These are phyloP conservation scores for Nephrotoma guestfalica DNA, from an alignment of 2,888 invertebrate species.

Conservation along the genomic window DNA sequence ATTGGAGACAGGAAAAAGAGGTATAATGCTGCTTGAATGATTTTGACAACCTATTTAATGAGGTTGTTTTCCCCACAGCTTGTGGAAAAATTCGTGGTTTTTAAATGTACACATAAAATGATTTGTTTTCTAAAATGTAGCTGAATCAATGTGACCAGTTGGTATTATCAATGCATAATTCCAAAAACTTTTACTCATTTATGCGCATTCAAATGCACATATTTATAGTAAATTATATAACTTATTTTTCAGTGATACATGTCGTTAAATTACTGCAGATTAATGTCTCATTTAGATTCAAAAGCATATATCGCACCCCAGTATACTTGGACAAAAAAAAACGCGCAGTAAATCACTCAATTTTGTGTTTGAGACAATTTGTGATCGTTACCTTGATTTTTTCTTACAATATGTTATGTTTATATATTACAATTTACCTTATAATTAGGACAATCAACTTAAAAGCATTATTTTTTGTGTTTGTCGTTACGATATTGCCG, in stretches of 20 bases:
- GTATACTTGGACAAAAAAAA: neutral
- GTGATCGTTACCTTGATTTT: neutral
- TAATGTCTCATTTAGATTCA: neutral
- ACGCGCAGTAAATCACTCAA: neutral
- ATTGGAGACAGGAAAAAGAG: too few relatives aligned
- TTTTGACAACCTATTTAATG: too few relatives aligned
- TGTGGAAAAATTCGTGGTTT: too few relatives aligned
- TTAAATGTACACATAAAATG: too few relatives aligned
- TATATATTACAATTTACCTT: neutral
- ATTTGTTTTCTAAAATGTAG: too few relatives aligned
- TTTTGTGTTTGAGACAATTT: neutral
- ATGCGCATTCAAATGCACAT: neutral
- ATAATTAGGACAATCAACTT: neutral
- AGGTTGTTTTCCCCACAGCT: too few relatives aligned
- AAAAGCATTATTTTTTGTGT: neutral
- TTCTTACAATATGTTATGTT: neutral
- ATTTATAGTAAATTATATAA: neutral
- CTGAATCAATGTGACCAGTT: too few relatives aligned
- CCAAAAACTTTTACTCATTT: neutral
- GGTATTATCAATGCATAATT: too few relatives aligned
- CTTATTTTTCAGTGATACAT: neutral
- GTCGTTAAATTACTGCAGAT: neutral
- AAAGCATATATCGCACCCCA: neutral
- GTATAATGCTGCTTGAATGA: too few relatives aligned
- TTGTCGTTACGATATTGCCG: neutral